A percentile compares a stretch with the other conserved stretches of the same genome.
phyloP scores from a whole-genome alignment of 35 echinoderm and acorn worm species.

The Acanthaster planci region DNA sequence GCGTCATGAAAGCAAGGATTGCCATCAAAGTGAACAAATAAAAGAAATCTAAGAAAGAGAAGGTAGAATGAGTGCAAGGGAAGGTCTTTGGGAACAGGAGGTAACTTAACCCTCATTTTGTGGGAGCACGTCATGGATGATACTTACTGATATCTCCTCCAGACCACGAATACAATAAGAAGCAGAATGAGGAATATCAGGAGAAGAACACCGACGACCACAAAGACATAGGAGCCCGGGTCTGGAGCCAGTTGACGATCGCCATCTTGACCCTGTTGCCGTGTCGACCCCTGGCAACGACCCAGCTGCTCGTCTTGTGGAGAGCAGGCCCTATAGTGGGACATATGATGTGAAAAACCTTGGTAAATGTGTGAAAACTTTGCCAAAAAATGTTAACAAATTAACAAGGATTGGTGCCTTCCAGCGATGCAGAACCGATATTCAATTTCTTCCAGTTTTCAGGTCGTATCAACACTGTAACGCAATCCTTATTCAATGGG shows the following conservation, averaged over 20 bases:
- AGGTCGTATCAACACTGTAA: no score
- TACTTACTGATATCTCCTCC: constrained; percentile 71
- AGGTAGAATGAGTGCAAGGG: background rate
- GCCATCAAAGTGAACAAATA: background rate
- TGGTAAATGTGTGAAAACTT: no score
- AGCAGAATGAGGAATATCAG: constrained; percentile 60
- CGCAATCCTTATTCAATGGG: no score
- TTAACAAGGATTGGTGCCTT: no score
- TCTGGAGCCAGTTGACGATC: constrained; percentile 20
- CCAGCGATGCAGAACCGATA: no score
- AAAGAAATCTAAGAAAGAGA: background rate
- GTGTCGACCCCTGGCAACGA: constrained; percentile 6
- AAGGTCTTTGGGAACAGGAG: background rate
- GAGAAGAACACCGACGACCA: constrained; percentile 61
- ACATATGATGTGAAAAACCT: background rate
- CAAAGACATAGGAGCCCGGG: constrained; percentile 49
- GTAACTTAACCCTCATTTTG: no score
- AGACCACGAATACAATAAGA: constrained; percentile 67
- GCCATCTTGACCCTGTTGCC: background rate
- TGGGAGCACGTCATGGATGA: background rate
- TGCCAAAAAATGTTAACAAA: no score
- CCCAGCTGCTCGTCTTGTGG: constrained; percentile 39
- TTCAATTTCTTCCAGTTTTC: no score
- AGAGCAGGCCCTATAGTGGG: constrained; percentile 40
- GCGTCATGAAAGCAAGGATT: background rate